Evolutionary conservation across 2,113 vertebrate genomes (phyloP), one percentile per base, ranked within the genome.

Genomic region (Taurulus bubalis): DNA sequence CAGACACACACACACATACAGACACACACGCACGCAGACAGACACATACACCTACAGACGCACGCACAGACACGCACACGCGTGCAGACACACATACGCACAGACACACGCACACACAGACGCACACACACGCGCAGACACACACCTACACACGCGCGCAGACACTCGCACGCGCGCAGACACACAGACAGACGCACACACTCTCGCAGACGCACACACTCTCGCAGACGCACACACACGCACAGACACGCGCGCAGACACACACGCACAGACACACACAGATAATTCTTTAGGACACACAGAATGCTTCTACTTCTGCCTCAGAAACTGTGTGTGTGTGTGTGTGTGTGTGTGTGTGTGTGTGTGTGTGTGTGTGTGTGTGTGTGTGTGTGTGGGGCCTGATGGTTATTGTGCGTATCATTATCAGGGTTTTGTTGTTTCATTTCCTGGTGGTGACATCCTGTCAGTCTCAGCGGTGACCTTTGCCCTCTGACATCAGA

Each of bases 371-470:
- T 32, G 30, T 32, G 30, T 32, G 30, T 32, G 14, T 34, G 9
- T 58, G 32, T 69, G 34, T 47, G 53, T 20, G 22, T 42, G 18
- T 55, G 26, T 59, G 10, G 72, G 16, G 67, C 36, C 28, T 70
- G 62, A 20, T 36, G 56, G 45, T 83, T 53, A 80, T 60, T 67
- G 40, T 58, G n/a, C 1, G 5, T 2, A 1, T 65, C 2, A 38
- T 85, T 71, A 72, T 74, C 60, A 12, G 70, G 67, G 80, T 79
- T 88, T 90, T 88, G 77, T 75, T 28, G 63, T 69, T 63, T 36
- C 63, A 79, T 85, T 90, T 91, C 90, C 89, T 85, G 75, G 34
- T 80, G 8, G 3, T 82, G 72, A 81, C 77, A 40, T 80, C 60
- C 75, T 79, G 89, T 88, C 90, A 87, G 45, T 89, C 86, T 80